Base-by-base conservation (phyloP, 2,888 invertebrate genomes). In the Apotomis turbidana region DNA sequence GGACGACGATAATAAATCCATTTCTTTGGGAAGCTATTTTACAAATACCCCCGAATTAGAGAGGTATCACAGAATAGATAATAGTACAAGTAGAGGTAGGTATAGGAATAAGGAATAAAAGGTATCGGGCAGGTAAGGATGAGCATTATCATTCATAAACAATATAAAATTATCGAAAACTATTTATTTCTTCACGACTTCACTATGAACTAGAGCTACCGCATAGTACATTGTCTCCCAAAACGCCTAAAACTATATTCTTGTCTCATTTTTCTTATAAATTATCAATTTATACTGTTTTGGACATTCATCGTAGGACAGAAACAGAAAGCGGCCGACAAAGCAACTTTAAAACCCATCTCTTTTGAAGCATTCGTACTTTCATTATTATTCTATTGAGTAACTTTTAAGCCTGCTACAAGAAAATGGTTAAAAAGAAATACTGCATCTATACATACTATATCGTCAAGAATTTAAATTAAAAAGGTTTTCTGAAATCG, bases 101-200 rank as follows among this genome's bases (percentile, higher is more conserved):
- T 27, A 27, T 27, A 27, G 27, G 27, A 27, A 41, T 27, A 27
- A 6, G 41, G 41, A 6, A 6, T 41, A 41, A 41, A 6, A 6
- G 41, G 41, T 41, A 9, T 8, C 9, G 0, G 9, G 6, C 4
- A 66, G 44, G 67, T n/a, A 1, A 13, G 61, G 13, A 51, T 4
- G 51, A 5, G 8, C 38, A 15, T 15, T 9, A 1, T 8, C 61
- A 74, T 52, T 70, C 10, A 75, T 54, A 73, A 75, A 74, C 60
- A 64, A 73, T 67, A 55, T 66, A 49, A 69, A 68, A 68, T 81
- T 81, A 81, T 87, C 86, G 79, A 88, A 88, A 88, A 88, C 87
- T 88, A 88, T 88, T 88, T 87, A 86, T 86, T 88, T 86, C 81
- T 84, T 84, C 80, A 77, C 75, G 78, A 79, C 80, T 80, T 83